Conservation (phyloP, 2,888 invertebrate species). For the Drosophila merina region DNA sequence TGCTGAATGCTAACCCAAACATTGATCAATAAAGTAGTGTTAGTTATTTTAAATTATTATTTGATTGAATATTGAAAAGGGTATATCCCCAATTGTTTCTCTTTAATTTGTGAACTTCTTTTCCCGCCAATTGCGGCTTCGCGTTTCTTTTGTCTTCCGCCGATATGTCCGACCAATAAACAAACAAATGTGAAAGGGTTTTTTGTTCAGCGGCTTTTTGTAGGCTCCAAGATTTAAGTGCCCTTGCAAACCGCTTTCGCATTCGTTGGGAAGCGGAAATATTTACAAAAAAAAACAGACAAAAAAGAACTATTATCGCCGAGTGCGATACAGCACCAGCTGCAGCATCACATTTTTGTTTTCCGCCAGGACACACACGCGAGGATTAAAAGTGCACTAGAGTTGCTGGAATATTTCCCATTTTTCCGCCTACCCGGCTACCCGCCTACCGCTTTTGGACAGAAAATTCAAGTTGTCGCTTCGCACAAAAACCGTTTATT, state of each 20-base stretch:
- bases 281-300: conserved; percentile 33
- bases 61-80: background rate
- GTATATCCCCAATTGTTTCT: background rate
- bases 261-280: conserved; percentile 28
- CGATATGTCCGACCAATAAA: conserved; percentile 39
- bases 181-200: conserved; percentile 28
- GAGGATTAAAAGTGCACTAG: conserved; percentile 33
- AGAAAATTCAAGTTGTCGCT: conserved; percentile 53
- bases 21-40: background rate
- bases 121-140: conserved; percentile 30
- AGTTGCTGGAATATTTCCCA: conserved; percentile 25
- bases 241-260: conserved; percentile 14
- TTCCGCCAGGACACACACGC: conserved; percentile 4
- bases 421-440: conserved; percentile 24
- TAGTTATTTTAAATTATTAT: too few relatives aligned
- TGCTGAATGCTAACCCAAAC: background rate
- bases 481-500: conserved; percentile 52
- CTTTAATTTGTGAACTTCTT: background rate
- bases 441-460: conserved; percentile 36
- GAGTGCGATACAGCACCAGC: background rate
- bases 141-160: conserved; percentile 23
- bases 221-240: conserved; percentile 17
- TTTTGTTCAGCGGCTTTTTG: conserved; percentile 2
- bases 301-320: conserved; percentile 11
- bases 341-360: background rate